Conservation (phyloP, 2,797 vertebrate genomes). For the Darevskia mixta region DNA sequence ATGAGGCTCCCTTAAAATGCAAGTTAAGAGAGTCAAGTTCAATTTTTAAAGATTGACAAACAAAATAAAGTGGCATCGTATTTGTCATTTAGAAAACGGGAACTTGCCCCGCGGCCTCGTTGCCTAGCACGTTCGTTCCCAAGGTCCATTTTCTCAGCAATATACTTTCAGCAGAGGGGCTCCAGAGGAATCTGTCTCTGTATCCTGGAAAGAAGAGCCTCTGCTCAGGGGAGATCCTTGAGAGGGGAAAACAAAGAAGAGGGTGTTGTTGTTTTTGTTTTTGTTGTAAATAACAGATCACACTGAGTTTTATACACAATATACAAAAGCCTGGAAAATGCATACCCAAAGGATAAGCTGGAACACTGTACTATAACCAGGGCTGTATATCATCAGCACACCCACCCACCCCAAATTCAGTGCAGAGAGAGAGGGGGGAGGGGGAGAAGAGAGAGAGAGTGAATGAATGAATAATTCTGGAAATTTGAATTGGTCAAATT, state of each 20-base stretch:
- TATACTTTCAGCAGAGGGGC: slow-evolving; percentile 88
- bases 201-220: slow-evolving; percentile 87
- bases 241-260: slow-evolving; percentile 49
- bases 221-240: slow-evolving; percentile 82
- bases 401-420: background rate
- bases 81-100: background rate
- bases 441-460: too few species aligned
- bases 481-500: background rate
- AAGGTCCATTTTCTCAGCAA: slow-evolving; percentile 74
- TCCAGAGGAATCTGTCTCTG: slow-evolving; percentile 91
- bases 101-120: rapidly evolving
- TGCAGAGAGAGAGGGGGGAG: too few species aligned
- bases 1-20: slow-evolving; percentile 27
- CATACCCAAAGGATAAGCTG: slow-evolving; percentile 53
- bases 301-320: slow-evolving; percentile 3
- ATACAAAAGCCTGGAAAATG: slow-evolving; percentile 59
- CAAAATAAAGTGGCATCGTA: background rate
- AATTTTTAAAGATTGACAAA: slow-evolving; percentile 14
- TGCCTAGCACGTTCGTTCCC: slow-evolving; percentile 11
- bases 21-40: slow-evolving; percentile 38
- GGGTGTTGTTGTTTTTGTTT: too few species aligned
- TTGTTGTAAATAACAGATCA: slow-evolving; percentile 27
- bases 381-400: background rate
- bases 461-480: background rate
- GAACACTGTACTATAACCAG: slow-evolving; percentile 5